Evolutionary conservation across 2,113 vertebrate genomes (phyloP).

Genomic region (Stomatorhinus ivindoensis): DNA sequence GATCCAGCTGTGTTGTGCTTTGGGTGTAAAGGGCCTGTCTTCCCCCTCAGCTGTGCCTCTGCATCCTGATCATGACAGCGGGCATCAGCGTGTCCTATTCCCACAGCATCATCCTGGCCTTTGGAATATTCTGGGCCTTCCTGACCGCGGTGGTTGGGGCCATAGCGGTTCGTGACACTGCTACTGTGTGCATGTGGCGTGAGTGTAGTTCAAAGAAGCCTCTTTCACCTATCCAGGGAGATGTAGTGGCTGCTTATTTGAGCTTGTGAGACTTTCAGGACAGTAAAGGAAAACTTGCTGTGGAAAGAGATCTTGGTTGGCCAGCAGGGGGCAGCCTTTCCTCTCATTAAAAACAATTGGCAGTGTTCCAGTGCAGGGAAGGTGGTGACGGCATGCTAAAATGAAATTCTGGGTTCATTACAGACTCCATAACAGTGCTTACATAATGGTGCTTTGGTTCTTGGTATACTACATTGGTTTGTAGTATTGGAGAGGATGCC

Average conservation of each 20-base stretch:
- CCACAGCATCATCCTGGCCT: slow-evolving; percentile 56
- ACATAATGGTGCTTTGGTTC: not conserved
- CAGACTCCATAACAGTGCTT: not conserved
- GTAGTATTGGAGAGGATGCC: not conserved
- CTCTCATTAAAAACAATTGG: not conserved
- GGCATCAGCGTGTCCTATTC: slow-evolving; percentile 42
- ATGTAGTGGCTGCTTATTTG: not conserved
- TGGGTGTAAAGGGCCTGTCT: too few relatives aligned
- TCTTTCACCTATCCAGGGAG: not conserved
- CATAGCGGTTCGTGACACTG: slow-evolving; percentile 55
- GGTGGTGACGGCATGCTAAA: not conserved
- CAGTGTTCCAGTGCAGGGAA: not conserved
- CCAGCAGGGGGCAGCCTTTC: not conserved
- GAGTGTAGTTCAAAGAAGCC: not conserved
- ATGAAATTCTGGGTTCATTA: not conserved
- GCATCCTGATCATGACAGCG: slow-evolving; percentile 58
- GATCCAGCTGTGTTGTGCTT: not conserved
- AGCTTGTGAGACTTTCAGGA: not conserved
- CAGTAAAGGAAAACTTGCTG: not conserved
- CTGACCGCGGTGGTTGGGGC: slow-evolving; percentile 61
- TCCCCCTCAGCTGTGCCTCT: slow-evolving; percentile 64
- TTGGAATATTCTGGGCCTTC: slow-evolving; percentile 62
- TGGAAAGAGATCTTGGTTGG: not conserved
- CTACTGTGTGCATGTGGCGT: not conserved
- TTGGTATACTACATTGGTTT: not conserved